phyloP scores from a whole-genome alignment of 1,140 invertebrate species.

The Teleopsis dalmanni region DNA sequence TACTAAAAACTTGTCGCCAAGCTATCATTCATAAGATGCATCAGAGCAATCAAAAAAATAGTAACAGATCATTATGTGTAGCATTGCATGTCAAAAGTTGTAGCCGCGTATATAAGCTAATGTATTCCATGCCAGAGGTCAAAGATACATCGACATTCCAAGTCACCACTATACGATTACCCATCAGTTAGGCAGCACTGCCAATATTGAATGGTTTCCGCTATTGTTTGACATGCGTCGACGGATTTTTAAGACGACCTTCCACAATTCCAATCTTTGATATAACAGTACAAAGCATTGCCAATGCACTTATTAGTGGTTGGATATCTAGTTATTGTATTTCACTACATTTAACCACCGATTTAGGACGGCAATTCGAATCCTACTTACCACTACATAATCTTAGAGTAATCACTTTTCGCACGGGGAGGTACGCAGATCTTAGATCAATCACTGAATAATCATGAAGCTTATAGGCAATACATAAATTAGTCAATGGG shows the following conservation, averaged over 20 bases:
- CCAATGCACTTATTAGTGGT: constrained; percentile 20
- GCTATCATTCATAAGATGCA: neutral
- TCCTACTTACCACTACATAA: too few species aligned
- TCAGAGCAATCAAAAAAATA: constrained; percentile 3
- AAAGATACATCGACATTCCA: neutral
- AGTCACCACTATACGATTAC: neutral
- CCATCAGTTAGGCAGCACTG: constrained; percentile 5
- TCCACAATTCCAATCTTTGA: constrained; percentile 27
- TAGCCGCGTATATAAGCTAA: neutral
- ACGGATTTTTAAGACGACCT: constrained; percentile 40
- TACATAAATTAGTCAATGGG: too few species aligned
- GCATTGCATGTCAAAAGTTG: neutral
- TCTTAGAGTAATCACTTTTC: too few species aligned
- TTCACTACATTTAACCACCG: constrained; percentile 16
- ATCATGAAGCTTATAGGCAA: too few species aligned
- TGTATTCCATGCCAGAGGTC: constrained; percentile 4
- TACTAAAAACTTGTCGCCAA: neutral
- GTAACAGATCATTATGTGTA: constrained; percentile 1
- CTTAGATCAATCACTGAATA: too few species aligned
- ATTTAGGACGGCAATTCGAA: constrained; percentile 39
- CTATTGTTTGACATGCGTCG: constrained; percentile 20
- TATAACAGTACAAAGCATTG: constrained; percentile 16
- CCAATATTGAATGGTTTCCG: constrained; percentile 18
- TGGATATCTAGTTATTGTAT: constrained; percentile 34
- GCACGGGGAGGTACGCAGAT: too few species aligned